Percentiles rank a stretch among this genome's conserved stretches.
Evolutionary conservation across 2,113 vertebrate species (phyloP).

Genomic region (Tamias sibiricus): DNA sequence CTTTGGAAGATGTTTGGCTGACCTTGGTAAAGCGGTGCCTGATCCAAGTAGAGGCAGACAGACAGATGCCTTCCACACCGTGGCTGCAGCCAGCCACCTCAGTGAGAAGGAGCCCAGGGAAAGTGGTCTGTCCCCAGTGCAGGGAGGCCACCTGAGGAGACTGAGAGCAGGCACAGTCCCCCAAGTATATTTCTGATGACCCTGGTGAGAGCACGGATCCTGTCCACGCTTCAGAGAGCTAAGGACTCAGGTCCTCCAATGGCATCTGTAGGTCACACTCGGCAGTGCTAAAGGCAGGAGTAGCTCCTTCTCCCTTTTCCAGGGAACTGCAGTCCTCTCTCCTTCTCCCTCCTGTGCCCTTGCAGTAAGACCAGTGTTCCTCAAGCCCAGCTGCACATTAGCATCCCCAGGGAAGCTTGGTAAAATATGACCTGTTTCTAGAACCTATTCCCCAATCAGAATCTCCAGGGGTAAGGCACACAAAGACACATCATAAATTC

Average conservation of each 20-base stretch:
- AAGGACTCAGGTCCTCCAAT: not conserved
- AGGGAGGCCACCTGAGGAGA: not conserved
- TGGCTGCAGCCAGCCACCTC: not conserved
- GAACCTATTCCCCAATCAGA: not conserved
- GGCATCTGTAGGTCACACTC: not conserved
- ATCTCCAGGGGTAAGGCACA: not conserved
- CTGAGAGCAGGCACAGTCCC: not conserved
- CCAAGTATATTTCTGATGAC: not conserved
- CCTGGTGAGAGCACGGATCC: not conserved
- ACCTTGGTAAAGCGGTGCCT: not conserved
- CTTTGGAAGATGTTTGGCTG: rapidly evolving
- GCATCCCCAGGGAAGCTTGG: not conserved
- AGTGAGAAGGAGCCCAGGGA: not conserved
- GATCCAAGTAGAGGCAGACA: not conserved
- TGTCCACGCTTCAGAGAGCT: no score
- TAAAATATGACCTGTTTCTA: not conserved
- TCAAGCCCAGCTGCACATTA: not conserved
- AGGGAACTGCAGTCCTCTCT: not conserved
- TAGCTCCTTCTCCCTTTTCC: not conserved
- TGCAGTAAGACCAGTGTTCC: not conserved
- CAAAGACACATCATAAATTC: not conserved
- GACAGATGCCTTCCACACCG: not conserved
- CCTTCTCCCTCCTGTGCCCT: not conserved
- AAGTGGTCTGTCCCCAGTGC: not conserved
- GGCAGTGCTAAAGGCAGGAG: not conserved